These are phyloP conservation scores for Delia radicum DNA, from an alignment of 1,140 invertebrate genomes.

Conservation along the genomic window DNA sequence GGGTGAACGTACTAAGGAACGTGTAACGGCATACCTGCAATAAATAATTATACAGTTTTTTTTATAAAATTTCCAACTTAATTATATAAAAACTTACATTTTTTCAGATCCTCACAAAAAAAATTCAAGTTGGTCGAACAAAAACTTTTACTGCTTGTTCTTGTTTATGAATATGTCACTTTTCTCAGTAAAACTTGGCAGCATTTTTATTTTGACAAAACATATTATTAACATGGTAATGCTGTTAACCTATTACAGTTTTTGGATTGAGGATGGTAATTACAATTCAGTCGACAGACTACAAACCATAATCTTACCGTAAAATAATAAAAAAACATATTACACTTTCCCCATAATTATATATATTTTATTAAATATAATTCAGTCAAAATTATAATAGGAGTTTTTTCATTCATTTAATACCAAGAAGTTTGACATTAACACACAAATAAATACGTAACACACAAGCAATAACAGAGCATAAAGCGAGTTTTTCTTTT, in stretches of 20 bases:
- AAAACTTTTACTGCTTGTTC: slow-evolving; percentile 7
- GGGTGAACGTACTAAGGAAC: slow-evolving; percentile 43
- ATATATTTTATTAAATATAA: too few relatives aligned
- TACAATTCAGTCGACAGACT: too few relatives aligned
- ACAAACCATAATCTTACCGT: too few relatives aligned
- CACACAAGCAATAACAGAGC: too few relatives aligned
- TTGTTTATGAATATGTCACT: slow-evolving; percentile 9
- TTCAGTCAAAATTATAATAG: too few relatives aligned
- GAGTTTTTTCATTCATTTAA: too few relatives aligned
- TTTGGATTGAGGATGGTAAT: too few relatives aligned
- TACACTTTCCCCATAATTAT: too few relatives aligned
- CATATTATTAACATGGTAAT: neutral
- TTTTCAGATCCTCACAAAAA: slow-evolving; percentile 8
- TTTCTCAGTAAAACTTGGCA: neutral
- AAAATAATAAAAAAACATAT: too few relatives aligned
- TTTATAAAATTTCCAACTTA: neutral
- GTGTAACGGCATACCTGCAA: slow-evolving; percentile 47
- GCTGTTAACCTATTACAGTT: neutral
- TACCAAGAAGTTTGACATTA: too few relatives aligned
- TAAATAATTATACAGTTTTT: neutral
- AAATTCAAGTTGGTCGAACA: slow-evolving; percentile 10
- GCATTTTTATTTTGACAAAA: neutral
- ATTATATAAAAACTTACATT: slow-evolving; percentile 26
- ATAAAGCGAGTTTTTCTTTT: too few relatives aligned
- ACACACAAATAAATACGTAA: too few relatives aligned